Conservation (phyloP, 1,140 invertebrate species). For the Caenorhabditis remanei region DNA sequence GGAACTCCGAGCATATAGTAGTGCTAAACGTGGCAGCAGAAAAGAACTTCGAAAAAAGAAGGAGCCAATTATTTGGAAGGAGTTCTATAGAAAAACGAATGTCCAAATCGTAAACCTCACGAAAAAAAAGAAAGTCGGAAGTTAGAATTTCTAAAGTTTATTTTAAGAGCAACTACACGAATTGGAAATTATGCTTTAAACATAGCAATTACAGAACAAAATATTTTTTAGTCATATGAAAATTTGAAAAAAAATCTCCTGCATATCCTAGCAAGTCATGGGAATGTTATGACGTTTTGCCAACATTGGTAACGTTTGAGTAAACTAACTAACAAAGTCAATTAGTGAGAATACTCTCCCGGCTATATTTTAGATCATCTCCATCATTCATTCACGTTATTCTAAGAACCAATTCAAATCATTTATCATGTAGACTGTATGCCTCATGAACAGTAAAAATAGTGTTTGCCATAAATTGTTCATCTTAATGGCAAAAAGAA, state of each 20-base stretch:
- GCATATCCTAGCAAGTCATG: background rate
- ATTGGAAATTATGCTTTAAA: background rate
- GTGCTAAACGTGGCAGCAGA: too few species aligned
- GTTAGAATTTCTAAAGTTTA: too few species aligned
- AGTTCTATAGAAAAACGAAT: background rate
- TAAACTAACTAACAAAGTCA: slow-evolving; percentile 4
- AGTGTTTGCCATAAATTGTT: too few species aligned
- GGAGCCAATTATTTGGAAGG: background rate
- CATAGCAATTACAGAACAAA: too few species aligned
- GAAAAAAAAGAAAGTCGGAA: too few species aligned
- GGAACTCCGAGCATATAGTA: background rate
- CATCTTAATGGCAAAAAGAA: background rate
- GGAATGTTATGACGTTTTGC: background rate
- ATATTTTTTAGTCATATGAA: too few species aligned
- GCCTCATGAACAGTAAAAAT: too few species aligned
- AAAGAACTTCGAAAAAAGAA: background rate
- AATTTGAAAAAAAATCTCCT: background rate
- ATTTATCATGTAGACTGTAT: background rate
- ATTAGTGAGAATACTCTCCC: background rate
- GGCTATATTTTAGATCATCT: background rate
- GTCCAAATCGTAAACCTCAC: too few species aligned
- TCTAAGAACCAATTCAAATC: too few species aligned
- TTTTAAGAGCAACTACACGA: too few species aligned
- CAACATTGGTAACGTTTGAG: background rate
- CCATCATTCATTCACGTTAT: background rate